Evolutionary conservation across 1,140 invertebrate species (phyloP), one percentile per base, ranked within the genome.

Genomic region (Neodiprion virginianus): DNA sequence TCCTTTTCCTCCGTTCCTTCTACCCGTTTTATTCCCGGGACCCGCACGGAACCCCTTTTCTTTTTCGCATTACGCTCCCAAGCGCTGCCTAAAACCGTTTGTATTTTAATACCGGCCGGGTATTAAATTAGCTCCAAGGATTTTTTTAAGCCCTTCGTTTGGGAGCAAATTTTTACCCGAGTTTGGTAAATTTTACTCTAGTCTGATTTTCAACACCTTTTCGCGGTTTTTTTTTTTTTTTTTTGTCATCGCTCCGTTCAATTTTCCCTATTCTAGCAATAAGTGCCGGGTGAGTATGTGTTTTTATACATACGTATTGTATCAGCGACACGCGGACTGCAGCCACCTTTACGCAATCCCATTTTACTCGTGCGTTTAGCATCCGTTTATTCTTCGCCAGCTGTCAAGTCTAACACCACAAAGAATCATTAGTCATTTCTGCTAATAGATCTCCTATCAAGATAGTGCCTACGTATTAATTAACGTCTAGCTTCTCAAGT

Each of bases 1-100:
- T 72, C 78, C 78, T 77, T 76, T 76, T 81, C 77, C 77, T 73
- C 65, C 23, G 23, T 61, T 8, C 67, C 67, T 53, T 72, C 28
- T 40, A 40, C 67, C 72, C 75, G 72, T 73, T 75, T 75, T 77
- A 78, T 76, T 75, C 73, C 14, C 71, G 53, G 53, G 53, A 61
- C 53, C 53, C 53, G 53, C 53, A 17, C 11, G 53, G 53, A 61
- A 61, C 53, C 53, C 28, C 53, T 9, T 61, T 61, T 61, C 67
- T 69, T 69, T 69, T 69, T 69, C 67, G 67, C 67, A 69, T 69
- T 69, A 69, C 40, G 67, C 17, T 47, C 67, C 12, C 17, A 4
- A 14, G 28, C 28, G 61, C 61, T 14, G 21, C 67, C 1, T 40
- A 40, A 47, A 21, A 11, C 17, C 67, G 40, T 69, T 69, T 69